A percentile compares a stretch with the other conserved stretches of the same genome.
phyloP scores from a whole-genome alignment of 1,140 invertebrate genomes.

The Paramacrobiotus metropolitanus region DNA sequence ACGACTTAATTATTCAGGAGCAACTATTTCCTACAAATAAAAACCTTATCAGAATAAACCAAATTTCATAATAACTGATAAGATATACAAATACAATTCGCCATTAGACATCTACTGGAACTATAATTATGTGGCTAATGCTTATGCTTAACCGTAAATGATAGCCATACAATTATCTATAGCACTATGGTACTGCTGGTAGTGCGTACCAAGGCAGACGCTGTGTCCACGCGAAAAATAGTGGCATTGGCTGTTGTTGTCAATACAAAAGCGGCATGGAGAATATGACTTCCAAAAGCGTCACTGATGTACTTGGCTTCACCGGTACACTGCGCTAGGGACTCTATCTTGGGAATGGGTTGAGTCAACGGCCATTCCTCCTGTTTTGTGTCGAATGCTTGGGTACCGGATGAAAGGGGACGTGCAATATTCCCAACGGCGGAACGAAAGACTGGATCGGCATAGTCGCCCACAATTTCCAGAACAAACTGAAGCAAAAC shows the following conservation, averaged over 20 bases:
- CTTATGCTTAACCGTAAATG: too few relatives aligned
- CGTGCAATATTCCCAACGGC: slow-evolving; percentile 31
- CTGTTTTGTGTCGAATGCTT: slow-evolving; percentile 18
- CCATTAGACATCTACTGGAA: background rate
- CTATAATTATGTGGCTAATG: background rate
- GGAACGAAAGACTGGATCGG: slow-evolving; percentile 8
- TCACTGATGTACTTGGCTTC: slow-evolving; percentile 45
- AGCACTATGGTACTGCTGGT: too few relatives aligned
- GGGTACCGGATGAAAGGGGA: slow-evolving; percentile 37
- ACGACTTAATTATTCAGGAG: too few relatives aligned
- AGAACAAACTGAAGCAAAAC: too few relatives aligned
- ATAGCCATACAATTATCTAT: too few relatives aligned
- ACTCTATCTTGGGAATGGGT: slow-evolving; percentile 19
- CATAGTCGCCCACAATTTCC: slow-evolving; percentile 13
- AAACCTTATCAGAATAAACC: too few relatives aligned
- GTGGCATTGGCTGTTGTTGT: slow-evolving; percentile 29
- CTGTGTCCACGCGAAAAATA: slow-evolving; percentile 30
- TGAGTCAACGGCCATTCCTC: slow-evolving; percentile 19
- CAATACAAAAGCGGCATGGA: slow-evolving; percentile 31
- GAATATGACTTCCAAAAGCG: slow-evolving; percentile 23
- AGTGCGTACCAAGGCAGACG: slow-evolving; percentile 34
- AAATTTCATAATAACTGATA: too few relatives aligned
- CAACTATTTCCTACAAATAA: too few relatives aligned
- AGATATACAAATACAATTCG: too few relatives aligned
- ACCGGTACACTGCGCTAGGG: slow-evolving; percentile 13